Percentiles rank a stretch among this genome's conserved stretches.
These are phyloP conservation scores for Meloidogyne chitwoodi DNA, from an alignment of 1,140 invertebrate genomes.

Conservation along the genomic window DNA sequence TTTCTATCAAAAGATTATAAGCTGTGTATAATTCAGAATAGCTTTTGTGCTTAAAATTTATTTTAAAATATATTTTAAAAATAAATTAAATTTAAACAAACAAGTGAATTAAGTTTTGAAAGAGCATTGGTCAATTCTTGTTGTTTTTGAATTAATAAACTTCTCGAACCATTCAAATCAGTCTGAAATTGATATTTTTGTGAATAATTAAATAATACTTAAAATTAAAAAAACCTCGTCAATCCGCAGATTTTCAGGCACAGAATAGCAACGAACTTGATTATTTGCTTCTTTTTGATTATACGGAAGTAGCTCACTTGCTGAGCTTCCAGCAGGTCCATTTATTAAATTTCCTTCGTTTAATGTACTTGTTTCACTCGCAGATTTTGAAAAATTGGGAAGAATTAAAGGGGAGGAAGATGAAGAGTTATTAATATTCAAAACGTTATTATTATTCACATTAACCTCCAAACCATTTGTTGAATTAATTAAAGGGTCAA, in stretches of 20 bases:
- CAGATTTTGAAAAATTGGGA: background rate
- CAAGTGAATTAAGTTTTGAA: constrained; percentile 32
- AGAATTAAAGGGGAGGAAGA: background rate
- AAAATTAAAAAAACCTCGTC: constrained; percentile 8
- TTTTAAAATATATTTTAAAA: no score
- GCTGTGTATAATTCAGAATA: constrained; percentile 38
- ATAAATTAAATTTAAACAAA: constrained; percentile 12
- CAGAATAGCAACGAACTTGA: constrained; percentile 1
- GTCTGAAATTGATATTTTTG: background rate
- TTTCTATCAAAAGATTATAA: constrained; percentile 30
- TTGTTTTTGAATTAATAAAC: constrained; percentile 7
- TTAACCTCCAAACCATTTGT: background rate
- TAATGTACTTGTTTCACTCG: background rate
- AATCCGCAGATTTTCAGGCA: background rate
- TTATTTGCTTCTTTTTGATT: background rate
- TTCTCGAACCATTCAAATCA: background rate
- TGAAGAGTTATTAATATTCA: background rate
- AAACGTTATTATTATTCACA: background rate
- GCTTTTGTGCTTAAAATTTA: constrained; percentile 43
- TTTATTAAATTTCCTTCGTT: background rate
- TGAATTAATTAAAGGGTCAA: background rate
- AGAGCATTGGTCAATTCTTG: constrained; percentile 4
- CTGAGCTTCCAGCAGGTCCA: background rate
- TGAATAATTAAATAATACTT: no score
- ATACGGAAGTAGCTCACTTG: background rate